Percentiles rank a stretch among this genome's conserved stretches.
Conservation (phyloP, 1,140 invertebrate genomes). For the Drosophila mayri region DNA sequence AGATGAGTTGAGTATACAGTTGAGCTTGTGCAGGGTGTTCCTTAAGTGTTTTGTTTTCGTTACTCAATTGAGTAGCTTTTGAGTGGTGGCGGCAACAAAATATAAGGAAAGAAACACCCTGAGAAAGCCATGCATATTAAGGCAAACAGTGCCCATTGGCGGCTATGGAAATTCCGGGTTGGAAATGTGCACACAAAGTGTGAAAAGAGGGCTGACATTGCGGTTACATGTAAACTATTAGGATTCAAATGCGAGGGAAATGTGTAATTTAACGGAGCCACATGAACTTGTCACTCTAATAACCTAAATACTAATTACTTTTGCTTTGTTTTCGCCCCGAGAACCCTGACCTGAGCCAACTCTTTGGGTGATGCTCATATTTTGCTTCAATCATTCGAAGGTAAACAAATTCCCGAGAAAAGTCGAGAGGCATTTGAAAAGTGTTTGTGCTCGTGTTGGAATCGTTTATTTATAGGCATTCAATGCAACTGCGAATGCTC, state of each 20-base stretch:
- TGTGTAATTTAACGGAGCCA: too few relatives aligned
- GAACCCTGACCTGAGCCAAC: conserved; percentile 43
- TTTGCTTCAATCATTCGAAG: conserved; percentile 38
- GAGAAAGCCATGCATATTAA: conserved; percentile 5
- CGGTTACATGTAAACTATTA: conserved; percentile 22
- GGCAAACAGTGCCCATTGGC: conserved; percentile 3
- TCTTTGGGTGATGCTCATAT: conserved; percentile 16
- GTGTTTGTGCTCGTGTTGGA: conserved; percentile 19
- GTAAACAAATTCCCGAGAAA: conserved; percentile 28
- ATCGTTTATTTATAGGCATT: conserved; percentile 53
- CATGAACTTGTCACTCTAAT: neutral
- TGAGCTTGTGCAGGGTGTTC: conserved; percentile 14
- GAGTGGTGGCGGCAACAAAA: neutral
- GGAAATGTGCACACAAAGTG: conserved; percentile 7
- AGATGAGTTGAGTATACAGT: conserved; percentile 40
- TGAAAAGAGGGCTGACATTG: neutral
- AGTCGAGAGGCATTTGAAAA: conserved; percentile 40
- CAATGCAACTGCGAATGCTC: conserved; percentile 40
- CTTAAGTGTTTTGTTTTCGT: conserved; percentile 75
- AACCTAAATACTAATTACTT: neutral
- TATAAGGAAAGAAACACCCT: conserved; percentile 7
- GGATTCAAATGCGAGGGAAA: conserved; percentile 22
- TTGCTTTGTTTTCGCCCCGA: neutral
- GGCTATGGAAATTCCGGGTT: conserved; percentile 13
- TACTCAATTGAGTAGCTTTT: conserved; percentile 39